Evolutionary conservation across 1,140 invertebrate genomes (phyloP).

Genomic region (Orchestia grillus): DNA sequence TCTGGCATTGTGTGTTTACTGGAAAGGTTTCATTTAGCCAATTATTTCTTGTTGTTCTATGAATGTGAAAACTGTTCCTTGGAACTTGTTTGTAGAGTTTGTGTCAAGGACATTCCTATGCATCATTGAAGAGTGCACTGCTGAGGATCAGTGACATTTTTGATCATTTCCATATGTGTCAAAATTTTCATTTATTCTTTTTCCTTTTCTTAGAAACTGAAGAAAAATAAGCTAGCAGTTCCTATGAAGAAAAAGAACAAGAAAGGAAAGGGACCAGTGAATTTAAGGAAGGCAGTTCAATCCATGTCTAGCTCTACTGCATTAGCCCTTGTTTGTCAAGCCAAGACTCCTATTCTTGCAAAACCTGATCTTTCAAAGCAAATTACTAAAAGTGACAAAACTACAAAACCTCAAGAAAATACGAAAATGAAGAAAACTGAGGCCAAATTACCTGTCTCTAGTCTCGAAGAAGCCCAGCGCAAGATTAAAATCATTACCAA

Average conservation of each 20-base stretch:
- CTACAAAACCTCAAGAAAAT: not conserved
- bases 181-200: not conserved
- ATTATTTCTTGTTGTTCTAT: no score
- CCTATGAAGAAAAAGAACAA: conserved; percentile 47
- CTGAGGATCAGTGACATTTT: not conserved
- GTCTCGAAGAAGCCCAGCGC: not conserved
- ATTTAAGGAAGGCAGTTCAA: not conserved
- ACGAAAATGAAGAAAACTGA: not conserved
- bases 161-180: not conserved
- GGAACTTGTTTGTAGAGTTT: not conserved
- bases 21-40: no score
- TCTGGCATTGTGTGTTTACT: no score
- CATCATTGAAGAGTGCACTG: no score
- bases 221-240: conserved; percentile 21
- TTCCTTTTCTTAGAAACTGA: not conserved
- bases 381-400: not conserved
- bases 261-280: not conserved
- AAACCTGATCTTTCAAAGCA: conserved; percentile 24
- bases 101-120: no score
- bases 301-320: not conserved
- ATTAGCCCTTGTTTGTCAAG: not conserved
- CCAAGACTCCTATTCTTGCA: not conserved
- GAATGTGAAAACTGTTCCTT: not conserved
- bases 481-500: conserved; percentile 14
- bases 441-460: not conserved